Evolutionary conservation across 2,113 vertebrate genomes (phyloP).

Genomic region (Pseudopipra pipra): DNA sequence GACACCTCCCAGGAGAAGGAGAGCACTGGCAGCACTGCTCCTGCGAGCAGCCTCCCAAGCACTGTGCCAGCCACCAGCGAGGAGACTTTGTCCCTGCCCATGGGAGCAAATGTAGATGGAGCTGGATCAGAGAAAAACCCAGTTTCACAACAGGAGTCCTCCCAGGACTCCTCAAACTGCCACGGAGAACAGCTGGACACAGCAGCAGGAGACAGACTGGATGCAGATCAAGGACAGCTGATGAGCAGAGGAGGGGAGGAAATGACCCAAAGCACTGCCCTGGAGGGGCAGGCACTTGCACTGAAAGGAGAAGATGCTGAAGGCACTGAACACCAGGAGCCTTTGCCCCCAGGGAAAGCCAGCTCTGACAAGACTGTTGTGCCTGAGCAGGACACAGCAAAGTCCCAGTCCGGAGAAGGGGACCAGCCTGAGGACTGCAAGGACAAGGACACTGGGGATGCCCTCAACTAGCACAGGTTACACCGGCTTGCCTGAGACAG

Average conservation of each 20-base stretch:
- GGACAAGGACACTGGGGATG: neutral
- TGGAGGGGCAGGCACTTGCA: neutral
- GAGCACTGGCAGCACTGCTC: neutral
- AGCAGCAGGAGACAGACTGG: neutral
- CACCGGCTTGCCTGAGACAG: neutral
- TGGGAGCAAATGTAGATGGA: neutral
- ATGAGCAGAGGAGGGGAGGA: neutral
- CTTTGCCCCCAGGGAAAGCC: neutral
- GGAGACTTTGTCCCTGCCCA: neutral
- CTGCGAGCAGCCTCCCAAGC: neutral
- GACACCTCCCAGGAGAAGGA: neutral
- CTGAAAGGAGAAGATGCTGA: conserved; percentile 10
- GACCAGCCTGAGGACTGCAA: conserved; percentile 21
- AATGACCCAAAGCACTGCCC: neutral
- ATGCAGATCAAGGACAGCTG: conserved; percentile 8
- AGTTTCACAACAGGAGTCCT: neutral
- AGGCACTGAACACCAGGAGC: neutral
- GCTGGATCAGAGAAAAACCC: neutral
- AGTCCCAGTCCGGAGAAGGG: neutral
- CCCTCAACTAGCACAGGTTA: conserved; percentile 19
- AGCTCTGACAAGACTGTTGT: neutral
- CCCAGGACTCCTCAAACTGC: neutral
- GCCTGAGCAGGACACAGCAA: neutral
- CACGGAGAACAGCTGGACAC: neutral
- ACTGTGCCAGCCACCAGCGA: neutral